Base-by-base conservation (phyloP, 2,113 vertebrate genomes). In the Sporophila hypoxantha region DNA sequence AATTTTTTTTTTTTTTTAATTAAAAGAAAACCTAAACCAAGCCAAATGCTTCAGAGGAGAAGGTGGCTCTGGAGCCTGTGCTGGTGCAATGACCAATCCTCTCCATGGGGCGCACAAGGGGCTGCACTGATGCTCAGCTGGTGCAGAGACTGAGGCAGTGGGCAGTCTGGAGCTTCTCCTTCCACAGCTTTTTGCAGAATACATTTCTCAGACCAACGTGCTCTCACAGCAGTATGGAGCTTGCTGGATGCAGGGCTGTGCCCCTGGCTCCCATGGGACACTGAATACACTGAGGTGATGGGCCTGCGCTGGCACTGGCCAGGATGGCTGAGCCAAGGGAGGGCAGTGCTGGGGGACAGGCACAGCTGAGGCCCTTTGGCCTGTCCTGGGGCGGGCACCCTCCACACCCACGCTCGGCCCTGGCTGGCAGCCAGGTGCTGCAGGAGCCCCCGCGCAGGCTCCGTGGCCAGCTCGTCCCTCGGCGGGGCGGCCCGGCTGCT, bases 381-480 rank as follows among this genome's bases (percentile, higher is more conserved):
- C 10, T 2, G 0, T 17, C 8, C 30, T 21, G 17, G 11, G 32
- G 14, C 49, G 8, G 21, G 26, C 20, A 30, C 9, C 32, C 39
- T 23, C 8, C 60, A 50, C 44, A 19, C 3, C 6, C 8, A 8
- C 3, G 1, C 69, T 4, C 1, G 4, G 44, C 49, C 29, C 34
- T 7, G 27, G 50, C 30, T 0, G 0, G 12, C 30, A 57, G 50
- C 8, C 0, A 0, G 50, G 23, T 0, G 4, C 60, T 3, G 2
- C 5, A 27, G 1, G 12, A 90, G 42, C 34, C 66, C 47, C 29
- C 0, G 0, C 0, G 0, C 46, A 44, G 70, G 32, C 82, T 41
- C 55, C 0, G 1, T 1, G 22, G 44, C n/a, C 71, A 76, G 82
- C 3, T 0, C 0, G 3, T 9, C 77, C 77, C 36, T 55, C 1